Conservation (phyloP, 2,113 vertebrate genomes). For the Vulpes lagopus region DNA sequence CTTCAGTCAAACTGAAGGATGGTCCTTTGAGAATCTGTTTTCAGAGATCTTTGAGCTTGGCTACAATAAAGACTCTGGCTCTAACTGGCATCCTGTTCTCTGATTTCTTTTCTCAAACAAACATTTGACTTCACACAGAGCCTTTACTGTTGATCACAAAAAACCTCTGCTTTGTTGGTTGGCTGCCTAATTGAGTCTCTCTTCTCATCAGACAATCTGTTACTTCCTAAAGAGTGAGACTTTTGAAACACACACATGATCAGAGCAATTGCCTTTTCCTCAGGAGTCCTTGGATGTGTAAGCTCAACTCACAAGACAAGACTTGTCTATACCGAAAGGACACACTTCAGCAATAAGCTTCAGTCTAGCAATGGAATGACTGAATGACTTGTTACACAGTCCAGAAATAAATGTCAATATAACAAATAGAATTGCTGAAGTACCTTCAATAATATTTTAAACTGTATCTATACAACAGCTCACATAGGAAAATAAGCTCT, state of each 20-base stretch:
- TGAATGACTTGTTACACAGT: not conserved
- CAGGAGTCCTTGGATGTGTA: not conserved
- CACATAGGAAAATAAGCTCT: not conserved
- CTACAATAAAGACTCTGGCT: not conserved
- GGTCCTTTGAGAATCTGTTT: not conserved
- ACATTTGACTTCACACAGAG: constrained; percentile 36
- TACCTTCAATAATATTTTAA: not conserved
- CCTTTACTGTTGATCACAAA: not conserved
- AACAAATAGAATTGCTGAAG: not conserved
- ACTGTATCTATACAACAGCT: not conserved
- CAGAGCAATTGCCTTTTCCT: constrained; percentile 18
- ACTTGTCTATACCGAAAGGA: not conserved
- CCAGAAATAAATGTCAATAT: not conserved
- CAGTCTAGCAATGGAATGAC: not conserved
- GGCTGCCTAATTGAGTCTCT: not conserved
- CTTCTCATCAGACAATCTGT: not conserved
- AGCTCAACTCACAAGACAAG: not conserved
- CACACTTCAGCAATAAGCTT: not conserved
- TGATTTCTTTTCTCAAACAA: constrained; percentile 4
- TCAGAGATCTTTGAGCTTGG: not conserved
- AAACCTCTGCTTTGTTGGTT: constrained; percentile 8
- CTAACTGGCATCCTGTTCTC: not conserved
- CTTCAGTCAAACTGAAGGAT: not conserved
- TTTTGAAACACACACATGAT: not conserved
- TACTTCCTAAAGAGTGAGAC: not conserved